phyloP scores from a whole-genome alignment of 2,113 vertebrate species.

The Carassius auratus region DNA sequence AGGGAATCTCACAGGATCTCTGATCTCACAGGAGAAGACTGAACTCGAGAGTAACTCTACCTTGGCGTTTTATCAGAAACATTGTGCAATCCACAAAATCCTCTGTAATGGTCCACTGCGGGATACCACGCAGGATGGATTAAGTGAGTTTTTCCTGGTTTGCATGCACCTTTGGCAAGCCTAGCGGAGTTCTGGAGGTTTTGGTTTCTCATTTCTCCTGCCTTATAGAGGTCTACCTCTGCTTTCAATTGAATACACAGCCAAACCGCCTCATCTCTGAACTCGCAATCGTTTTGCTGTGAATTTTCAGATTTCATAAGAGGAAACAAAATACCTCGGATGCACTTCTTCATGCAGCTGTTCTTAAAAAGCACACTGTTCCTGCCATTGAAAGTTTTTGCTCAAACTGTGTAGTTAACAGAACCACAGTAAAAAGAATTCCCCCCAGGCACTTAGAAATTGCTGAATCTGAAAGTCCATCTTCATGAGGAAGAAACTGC shows the following conservation, averaged over 20 bases:
- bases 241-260: constrained; percentile 14
- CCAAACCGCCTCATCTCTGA: constrained; percentile 39
- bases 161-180: constrained; percentile 28
- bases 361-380: constrained; percentile 27
- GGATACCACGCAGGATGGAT: constrained; percentile 31
- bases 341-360: constrained; percentile 44
- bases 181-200: constrained; percentile 1
- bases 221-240: constrained; percentile 57
- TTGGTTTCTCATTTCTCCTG: constrained; percentile 33
- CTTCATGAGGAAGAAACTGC: constrained; percentile 18
- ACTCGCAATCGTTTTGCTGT: constrained; percentile 35
- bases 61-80: constrained; percentile 24
- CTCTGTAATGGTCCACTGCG: constrained; percentile 3
- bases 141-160: constrained; percentile 25
- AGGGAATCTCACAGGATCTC: constrained; percentile 38
- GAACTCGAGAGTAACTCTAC: background rate
- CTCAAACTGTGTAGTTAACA: background rate
- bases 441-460: constrained; percentile 53
- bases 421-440: constrained; percentile 34
- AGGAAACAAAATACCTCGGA: constrained; percentile 49
- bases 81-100: constrained; percentile 29
- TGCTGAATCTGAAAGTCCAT: background rate
- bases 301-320: constrained; percentile 29
- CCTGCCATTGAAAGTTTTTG: background rate
- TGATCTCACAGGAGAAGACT: constrained; percentile 7